Base-by-base conservation (phyloP, 2,888 invertebrate genomes). In the Eristalis tenax region DNA sequence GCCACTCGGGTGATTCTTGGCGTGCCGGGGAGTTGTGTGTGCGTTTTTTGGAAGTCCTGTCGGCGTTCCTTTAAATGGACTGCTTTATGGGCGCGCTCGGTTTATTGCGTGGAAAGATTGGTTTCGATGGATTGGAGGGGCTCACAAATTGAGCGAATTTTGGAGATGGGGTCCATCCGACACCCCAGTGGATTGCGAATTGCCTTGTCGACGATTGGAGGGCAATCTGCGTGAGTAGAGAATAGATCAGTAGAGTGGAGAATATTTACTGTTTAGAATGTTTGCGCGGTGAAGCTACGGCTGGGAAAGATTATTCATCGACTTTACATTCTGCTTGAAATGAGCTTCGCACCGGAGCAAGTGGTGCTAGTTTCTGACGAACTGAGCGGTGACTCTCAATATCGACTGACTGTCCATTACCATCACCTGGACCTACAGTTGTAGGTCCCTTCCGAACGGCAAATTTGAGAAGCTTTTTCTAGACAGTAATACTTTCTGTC, bases 91-190 rank as follows among this genome's bases (percentile, higher is more conserved):
- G 59, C 79, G 59, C 79, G 83, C 79, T 82, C 59, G 83, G 83
- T 89, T 86, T 89, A 89, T 88, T 83, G 81, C 32, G 73, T 88
- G 83, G 89, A 86, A 88, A 79, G 74, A 82, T 82, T 78, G 86
- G 65, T 82, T 61, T 57, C 26, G 68, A 57, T 59, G 59, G 38
- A 38, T 38, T 38, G 38, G 50, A 50, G 50, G 50, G 50, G 50
- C 50, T 50, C 50, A 50, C 18, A 50, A 50, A 50, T 50, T 50
- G 50, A 50, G 50, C 50, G 50, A 50, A 43, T 43, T 50, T 50
- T 18, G 18, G 50, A 18, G 50, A 50, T 50, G 50, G 18, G 50
- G 50, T 50, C n/a, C 22, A 50, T 50, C 18, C 8, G 50, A 8
- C 50, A 18, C 18, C 50, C 50, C 50, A 50, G 50, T 18, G 50